Percentiles rank a stretch among this genome's conserved stretches.
These are phyloP conservation scores for Catostylus mosaicus DNA, from an alignment of 30 jellyfish, hydroid and myxozoan species.

Conservation along the genomic window DNA sequence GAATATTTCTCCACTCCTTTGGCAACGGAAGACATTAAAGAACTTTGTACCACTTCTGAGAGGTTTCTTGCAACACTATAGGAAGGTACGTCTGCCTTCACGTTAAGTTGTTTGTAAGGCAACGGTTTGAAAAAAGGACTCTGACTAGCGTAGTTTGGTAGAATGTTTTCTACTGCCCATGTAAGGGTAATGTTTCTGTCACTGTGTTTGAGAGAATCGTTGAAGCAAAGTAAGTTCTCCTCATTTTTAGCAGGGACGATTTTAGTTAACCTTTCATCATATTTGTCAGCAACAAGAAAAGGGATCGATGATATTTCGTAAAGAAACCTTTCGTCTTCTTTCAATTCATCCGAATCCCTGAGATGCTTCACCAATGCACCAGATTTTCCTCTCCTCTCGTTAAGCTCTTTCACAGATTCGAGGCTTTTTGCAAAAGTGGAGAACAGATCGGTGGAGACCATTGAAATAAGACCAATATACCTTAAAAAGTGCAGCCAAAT, in stretches of 20 bases:
- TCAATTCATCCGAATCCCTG: conserved; percentile 8
- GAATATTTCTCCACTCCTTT: conserved; percentile 9
- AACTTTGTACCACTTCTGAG: conserved; percentile 10
- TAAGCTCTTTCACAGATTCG: conserved; percentile 6
- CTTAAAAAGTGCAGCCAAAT: conserved; percentile 58
- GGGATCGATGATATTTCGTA: neutral
- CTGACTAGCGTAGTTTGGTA: conserved; percentile 24
- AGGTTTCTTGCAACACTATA: conserved; percentile 34
- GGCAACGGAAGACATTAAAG: neutral
- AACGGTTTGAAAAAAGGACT: neutral
- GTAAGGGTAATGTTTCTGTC: conserved; percentile 7
- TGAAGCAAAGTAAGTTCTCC: conserved; percentile 6
- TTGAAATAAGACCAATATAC: conserved; percentile 38
- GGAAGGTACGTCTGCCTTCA: neutral
- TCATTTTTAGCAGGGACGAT: neutral
- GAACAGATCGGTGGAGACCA: conserved; percentile 27
- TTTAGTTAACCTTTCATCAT: conserved; percentile 5
- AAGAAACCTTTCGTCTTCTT: neutral
- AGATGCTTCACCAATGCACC: conserved; percentile 18
- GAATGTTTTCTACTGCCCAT: conserved; percentile 46
- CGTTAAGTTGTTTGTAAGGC: conserved; percentile 1
- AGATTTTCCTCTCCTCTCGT: conserved; percentile 26
- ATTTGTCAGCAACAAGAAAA: conserved; percentile 35
- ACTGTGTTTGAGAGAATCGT: conserved; percentile 12
- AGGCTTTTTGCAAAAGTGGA: conserved; percentile 47